phyloP scores from a whole-genome alignment of 2,113 vertebrate species.

The Eudyptes chrysolophus region DNA sequence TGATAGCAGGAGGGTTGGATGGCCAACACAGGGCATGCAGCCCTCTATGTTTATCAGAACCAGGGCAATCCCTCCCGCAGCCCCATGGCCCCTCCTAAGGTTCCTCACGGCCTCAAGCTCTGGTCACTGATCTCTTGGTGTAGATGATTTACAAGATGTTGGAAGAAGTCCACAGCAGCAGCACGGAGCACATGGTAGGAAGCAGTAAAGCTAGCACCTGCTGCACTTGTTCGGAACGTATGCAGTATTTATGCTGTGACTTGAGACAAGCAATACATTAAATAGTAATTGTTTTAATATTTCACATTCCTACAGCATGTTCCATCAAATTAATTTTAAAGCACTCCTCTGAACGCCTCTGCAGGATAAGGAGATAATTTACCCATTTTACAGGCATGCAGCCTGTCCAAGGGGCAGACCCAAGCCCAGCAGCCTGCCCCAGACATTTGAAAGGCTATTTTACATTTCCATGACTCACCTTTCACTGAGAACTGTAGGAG shows the following conservation, averaged over 20 bases:
- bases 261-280: background rate
- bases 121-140: background rate
- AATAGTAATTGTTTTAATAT: background rate
- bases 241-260: background rate
- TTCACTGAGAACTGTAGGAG: background rate
- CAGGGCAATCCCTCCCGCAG: background rate
- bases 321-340: background rate
- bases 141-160: fast-evolving
- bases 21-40: background rate
- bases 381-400: background rate
- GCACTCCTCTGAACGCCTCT: background rate
- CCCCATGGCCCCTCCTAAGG: fast-evolving
- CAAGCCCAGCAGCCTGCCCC: background rate
- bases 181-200: fast-evolving
- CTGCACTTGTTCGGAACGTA: fast-evolving
- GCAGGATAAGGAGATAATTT: background rate
- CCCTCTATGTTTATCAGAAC: background rate
- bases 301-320: background rate
- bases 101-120: background rate
- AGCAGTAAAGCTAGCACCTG: background rate
- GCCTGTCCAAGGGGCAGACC: background rate
- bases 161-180: background rate
- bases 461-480: background rate
- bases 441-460: background rate
- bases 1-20: background rate